phyloP scores from a whole-genome alignment of 2,797 vertebrate genomes.

The Danio choprae region DNA sequence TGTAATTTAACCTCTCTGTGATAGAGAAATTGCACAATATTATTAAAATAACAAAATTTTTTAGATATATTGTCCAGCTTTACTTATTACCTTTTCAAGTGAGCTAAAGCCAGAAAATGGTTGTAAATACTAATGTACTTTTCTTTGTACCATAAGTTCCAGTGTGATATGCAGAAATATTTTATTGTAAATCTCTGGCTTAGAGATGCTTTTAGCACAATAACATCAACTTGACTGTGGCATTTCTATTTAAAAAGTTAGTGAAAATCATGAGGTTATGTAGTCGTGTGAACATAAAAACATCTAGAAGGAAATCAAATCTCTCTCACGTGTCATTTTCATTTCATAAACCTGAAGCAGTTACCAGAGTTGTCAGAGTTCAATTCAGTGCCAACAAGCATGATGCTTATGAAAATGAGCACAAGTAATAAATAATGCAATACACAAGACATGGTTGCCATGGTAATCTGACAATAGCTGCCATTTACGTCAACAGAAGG shows the following conservation, averaged over 20 bases:
- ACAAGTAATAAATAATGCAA: conserved; percentile 43
- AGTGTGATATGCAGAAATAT: not conserved
- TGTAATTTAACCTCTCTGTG: too few relatives aligned
- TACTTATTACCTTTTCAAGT: not conserved
- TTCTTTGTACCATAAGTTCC: not conserved
- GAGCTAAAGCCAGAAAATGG: not conserved
- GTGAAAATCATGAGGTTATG: not conserved
- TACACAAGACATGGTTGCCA: conserved; percentile 40
- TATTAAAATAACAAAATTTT: too few relatives aligned
- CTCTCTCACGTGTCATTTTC: conserved; percentile 26
- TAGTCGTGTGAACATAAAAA: conserved; percentile 5
- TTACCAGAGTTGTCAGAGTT: conserved; percentile 32
- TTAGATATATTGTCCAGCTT: too few relatives aligned
- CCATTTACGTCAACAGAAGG: conserved; percentile 37
- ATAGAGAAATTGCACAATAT: too few relatives aligned
- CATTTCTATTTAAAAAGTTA: conserved; percentile 8
- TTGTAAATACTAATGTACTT: not conserved
- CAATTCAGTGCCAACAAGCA: not conserved
- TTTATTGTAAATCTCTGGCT: not conserved
- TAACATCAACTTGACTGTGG: not conserved
- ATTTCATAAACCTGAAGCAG: not conserved
- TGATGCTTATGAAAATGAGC: conserved; percentile 44
- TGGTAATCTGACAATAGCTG: conserved; percentile 49
- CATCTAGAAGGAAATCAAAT: conserved; percentile 27
- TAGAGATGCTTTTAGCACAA: conserved; percentile 3